Evolutionary conservation across 2,797 vertebrate genomes (phyloP), one percentile per base, ranked within the genome.

Genomic region (Pseudochirops corinnae): DNA sequence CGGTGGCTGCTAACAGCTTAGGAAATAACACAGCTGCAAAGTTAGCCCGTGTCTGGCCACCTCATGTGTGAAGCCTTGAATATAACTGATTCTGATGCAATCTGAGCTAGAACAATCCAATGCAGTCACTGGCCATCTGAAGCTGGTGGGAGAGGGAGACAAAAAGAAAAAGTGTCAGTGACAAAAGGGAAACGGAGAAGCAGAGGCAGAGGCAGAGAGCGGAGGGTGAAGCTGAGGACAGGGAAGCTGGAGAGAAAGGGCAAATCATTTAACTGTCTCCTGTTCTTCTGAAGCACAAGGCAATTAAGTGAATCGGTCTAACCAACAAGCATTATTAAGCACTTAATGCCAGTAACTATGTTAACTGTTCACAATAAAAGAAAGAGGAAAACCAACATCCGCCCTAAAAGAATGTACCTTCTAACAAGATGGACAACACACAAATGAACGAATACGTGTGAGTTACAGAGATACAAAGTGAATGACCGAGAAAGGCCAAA

Each of bases 101-200:
- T 46, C 33, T 39, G 90, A 55, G 55, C 1, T 82, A 91, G 92
- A 94, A 52, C 55, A 56, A 95, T 39, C 94, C 67, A 74, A 91
- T 46, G 90, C 62, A 94, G 55, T 33, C 95, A 90, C 92, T 31
- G 55, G 33, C 91, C 94, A 95, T n/a, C 16, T 67, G 52, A 57
- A 95, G 92, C 9, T 93, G 90, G 58, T 10, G 10, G 31, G n/a
- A 67, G 6, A 92, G 29, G 90, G 52, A 93, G 39, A 92, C 55
- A 91, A 93, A 96, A 97, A 55, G 90, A 95, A 53, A 28, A 91
- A 74, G 16, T 92, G 94, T 58, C 67, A 95, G 62, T 52, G 67
- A 91, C 90, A 94, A 91, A 46, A 93, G 74, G 91, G 56, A 93
- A 62, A 56, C 12, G 97, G 53, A 1, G 93, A 0, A 93, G 29